Conservation (phyloP, 2,113 vertebrate species). For the Raphicerus campestris region DNA sequence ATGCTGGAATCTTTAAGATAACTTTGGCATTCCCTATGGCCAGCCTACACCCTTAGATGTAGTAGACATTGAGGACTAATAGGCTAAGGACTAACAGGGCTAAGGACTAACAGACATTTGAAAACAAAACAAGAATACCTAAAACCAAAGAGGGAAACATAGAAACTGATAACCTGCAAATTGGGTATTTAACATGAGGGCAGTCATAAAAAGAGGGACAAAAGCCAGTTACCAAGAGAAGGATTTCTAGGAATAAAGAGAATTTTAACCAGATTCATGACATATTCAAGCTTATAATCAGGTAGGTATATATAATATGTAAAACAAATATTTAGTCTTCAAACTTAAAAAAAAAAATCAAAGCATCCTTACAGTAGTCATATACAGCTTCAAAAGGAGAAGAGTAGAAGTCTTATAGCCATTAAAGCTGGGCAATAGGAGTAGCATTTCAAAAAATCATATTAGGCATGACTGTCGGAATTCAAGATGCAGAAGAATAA, state of each 20-base stretch:
- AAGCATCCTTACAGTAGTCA: background rate
- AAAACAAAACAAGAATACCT: slow-evolving; percentile 15
- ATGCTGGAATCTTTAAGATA: background rate
- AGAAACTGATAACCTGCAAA: background rate
- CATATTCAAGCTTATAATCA: background rate
- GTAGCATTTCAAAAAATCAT: background rate
- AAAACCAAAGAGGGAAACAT: background rate
- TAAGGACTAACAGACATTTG: background rate
- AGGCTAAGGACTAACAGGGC: background rate
- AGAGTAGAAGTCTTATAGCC: background rate
- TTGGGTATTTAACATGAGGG: background rate
- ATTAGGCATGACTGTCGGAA: background rate
- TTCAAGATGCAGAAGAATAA: background rate
- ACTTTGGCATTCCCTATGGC: background rate
- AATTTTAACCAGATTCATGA: background rate
- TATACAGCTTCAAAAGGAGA: background rate
- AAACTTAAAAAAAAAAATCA: background rate
- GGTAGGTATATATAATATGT: background rate
- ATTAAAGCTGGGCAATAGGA: background rate
- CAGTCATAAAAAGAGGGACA: background rate
- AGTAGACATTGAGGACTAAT: background rate
- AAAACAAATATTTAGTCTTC: background rate
- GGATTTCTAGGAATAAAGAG: background rate
- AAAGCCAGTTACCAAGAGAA: background rate
- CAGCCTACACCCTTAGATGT: background rate